Base-by-base conservation (phyloP, 2,113 vertebrate genomes). In the Gnathonemus echidnorhynchus region DNA sequence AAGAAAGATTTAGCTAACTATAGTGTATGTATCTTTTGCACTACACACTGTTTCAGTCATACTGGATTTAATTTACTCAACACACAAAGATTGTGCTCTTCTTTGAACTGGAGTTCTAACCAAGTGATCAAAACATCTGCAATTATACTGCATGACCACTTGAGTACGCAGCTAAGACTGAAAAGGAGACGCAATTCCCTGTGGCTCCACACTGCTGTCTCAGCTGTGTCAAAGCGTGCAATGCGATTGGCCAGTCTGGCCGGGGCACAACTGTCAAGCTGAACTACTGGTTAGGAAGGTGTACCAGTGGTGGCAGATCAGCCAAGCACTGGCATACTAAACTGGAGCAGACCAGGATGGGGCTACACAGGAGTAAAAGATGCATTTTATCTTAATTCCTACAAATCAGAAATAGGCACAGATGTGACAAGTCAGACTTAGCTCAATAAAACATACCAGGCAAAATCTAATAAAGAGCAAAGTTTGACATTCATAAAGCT, bases 401-500 rank as follows among this genome's bases (percentile, higher is more conserved):
- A 7, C 31, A 80, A 31, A 7, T 45, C 50, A 39, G 35, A 11
- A 5, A 42, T 24, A 5, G 24, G 19, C 83, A 86, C 83, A 86
- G 42, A 49, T 48, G 17, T 86, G 19, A 85, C 83, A 21, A 24
- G 19, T 48, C 42, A 46, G 21, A 11, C 3, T 24, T n/a, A 7
- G 42, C 35, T 62, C 21, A 88, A 46, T n/a, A 1, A 88, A 35
- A 15, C 31, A n/a, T 45, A n/a, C 53, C 45, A 31, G 3, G 8
- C 19, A 46, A 45, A n/a, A 42, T 62, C 1, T 58, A 46, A 62
- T 46, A 66, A n/a, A 46, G 39, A 42, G 50, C 19, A 27, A 35
- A 27, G 35, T 27, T 52, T n/a, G 27, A 42, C 1, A 77, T 56
- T 88, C 5, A 13, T 27, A 70, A 80, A 15, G 91, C 94, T 96